phyloP scores from a whole-genome alignment of 2,888 invertebrate species.

The Aphelenchoides bicaudatus region DNA sequence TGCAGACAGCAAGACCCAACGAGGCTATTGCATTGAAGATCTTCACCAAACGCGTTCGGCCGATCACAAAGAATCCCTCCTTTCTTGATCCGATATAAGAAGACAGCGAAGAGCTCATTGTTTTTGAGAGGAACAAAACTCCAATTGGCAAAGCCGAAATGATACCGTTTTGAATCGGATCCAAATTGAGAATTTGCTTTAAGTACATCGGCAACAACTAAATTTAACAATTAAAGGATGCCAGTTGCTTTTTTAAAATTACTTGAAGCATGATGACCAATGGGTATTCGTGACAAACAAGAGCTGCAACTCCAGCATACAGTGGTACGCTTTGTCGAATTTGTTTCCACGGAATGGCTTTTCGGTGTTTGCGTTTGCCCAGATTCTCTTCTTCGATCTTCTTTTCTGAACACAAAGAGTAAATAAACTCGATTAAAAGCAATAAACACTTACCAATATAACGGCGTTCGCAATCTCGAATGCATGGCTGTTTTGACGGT shows the following conservation, averaged over 20 bases:
- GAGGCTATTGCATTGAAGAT: slow-evolving; percentile 48
- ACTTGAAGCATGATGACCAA: slow-evolving; percentile 41
- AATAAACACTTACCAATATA: too few relatives aligned
- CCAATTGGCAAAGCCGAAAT: slow-evolving; percentile 53
- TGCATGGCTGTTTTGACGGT: slow-evolving; percentile 56
- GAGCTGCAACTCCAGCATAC: slow-evolving; percentile 50
- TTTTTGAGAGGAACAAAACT: slow-evolving; percentile 52
- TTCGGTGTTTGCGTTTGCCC: slow-evolving; percentile 49
- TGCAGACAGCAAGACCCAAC: slow-evolving; percentile 52
- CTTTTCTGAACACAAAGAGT: too few relatives aligned
- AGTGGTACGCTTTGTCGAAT: slow-evolving; percentile 43
- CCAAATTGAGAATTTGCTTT: slow-evolving; percentile 45
- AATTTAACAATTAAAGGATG: background rate
- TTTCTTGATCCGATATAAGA: slow-evolving; percentile 40
- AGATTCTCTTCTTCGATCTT: slow-evolving; percentile 54
- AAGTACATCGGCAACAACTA: slow-evolving; percentile 55
- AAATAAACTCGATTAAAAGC: slow-evolving; percentile 31
- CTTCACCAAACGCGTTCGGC: slow-evolving; percentile 37
- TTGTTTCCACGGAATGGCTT: slow-evolving; percentile 47
- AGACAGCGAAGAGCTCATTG: slow-evolving; percentile 49
- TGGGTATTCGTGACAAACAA: slow-evolving; percentile 57
- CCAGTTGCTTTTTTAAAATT: background rate
- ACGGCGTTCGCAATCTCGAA: slow-evolving; percentile 22
- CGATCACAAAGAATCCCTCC: slow-evolving; percentile 21
- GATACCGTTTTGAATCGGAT: slow-evolving; percentile 45